Conservation (phyloP, 1,140 invertebrate genomes). For the Pogonognathellus flavescens region DNA sequence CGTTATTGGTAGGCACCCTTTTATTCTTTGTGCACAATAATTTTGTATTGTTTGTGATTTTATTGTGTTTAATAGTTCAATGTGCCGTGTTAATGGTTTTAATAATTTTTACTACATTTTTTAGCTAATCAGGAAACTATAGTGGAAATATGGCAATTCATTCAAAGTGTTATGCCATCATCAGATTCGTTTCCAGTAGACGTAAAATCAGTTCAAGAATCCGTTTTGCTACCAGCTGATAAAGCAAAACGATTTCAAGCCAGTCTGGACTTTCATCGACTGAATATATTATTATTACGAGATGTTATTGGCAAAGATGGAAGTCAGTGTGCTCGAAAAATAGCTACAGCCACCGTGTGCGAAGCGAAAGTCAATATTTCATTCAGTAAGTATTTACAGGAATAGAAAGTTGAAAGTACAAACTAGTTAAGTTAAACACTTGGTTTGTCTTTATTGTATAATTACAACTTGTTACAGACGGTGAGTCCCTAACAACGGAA, state of each 20-base stretch:
- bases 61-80: too few species aligned
- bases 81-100: too few species aligned
- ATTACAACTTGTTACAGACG: neutral
- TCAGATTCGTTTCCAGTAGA: constrained; percentile 54
- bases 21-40: constrained; percentile 32
- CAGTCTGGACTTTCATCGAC: constrained; percentile 91
- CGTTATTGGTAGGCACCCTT: constrained; percentile 81
- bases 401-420: too few species aligned
- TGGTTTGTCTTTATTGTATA: too few species aligned
- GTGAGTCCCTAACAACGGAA: constrained; percentile 72
- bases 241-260: constrained; percentile 73
- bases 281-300: constrained; percentile 88
- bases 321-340: constrained; percentile 83
- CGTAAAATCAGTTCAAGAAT: constrained; percentile 19
- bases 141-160: constrained; percentile 90
- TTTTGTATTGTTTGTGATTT: constrained; percentile 4
- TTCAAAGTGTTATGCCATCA: constrained; percentile 79
- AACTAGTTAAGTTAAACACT: too few species aligned
- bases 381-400: constrained; percentile 74
- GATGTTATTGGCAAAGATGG: constrained; percentile 80
- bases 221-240: neutral
- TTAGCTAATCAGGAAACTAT: constrained; percentile 94
- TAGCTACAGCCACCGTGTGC: constrained; percentile 92
- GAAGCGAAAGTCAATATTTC: constrained; percentile 92
- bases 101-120: too few species aligned